Conservation (phyloP, 2,888 invertebrate species). For the Macrophya alboannulata region DNA sequence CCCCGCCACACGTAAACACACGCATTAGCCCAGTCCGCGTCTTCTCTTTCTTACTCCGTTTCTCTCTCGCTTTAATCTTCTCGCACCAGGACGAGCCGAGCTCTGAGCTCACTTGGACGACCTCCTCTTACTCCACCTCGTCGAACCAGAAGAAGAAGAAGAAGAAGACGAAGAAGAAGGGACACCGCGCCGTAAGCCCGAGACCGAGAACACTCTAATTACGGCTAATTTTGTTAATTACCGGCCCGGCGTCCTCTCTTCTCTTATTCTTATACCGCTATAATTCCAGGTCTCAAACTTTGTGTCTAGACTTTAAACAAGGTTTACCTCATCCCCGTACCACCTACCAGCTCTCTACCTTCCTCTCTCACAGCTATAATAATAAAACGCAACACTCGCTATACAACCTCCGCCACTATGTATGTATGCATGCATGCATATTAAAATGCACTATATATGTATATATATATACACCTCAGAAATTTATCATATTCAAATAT, state of each 20-base stretch:
- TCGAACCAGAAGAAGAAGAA: neutral
- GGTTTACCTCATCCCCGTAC: slow-evolving; percentile 23
- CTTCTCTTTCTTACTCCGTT: neutral
- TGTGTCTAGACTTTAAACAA: slow-evolving; percentile 79
- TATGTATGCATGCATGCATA: too few species aligned
- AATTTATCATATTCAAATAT: too few species aligned
- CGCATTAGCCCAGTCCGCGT: slow-evolving; percentile 28
- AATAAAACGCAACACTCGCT: neutral
- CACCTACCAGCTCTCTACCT: neutral
- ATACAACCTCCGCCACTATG: neutral
- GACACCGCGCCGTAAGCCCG: slow-evolving; percentile 11
- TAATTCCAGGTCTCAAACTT: slow-evolving; percentile 78
- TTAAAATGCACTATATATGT: too few species aligned
- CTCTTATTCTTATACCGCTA: slow-evolving; percentile 70
- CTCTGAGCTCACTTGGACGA: neutral
- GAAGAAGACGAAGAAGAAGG: slow-evolving; percentile 11
- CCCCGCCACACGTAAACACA: slow-evolving; percentile 54
- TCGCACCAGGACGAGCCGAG: neutral
- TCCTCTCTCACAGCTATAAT: neutral
- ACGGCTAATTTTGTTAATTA: slow-evolving; percentile 79
- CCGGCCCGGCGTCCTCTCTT: slow-evolving; percentile 66
- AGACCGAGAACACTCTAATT: slow-evolving; percentile 73
- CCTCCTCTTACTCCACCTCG: neutral
- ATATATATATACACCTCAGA: too few species aligned
- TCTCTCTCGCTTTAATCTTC: neutral